These are phyloP conservation scores for Paradoxurus hermaphroditus DNA, from an alignment of 2,113 vertebrate species.

Conservation along the genomic window DNA sequence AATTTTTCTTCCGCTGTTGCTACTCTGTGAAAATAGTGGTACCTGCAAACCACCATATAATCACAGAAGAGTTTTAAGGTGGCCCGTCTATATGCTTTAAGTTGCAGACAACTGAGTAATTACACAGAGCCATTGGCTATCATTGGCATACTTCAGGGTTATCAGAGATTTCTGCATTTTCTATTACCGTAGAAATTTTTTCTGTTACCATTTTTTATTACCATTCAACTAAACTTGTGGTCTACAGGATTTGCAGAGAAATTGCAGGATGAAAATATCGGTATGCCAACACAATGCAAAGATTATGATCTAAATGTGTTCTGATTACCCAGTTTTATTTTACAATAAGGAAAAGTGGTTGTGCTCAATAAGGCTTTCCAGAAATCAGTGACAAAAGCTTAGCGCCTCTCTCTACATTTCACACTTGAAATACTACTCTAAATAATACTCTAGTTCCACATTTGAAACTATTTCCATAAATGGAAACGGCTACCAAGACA, in stretches of 20 bases:
- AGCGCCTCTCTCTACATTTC: background rate
- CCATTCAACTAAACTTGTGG: accelerated
- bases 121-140: background rate
- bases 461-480: background rate
- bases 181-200: background rate
- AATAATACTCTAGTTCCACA: background rate
- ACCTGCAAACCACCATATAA: background rate
- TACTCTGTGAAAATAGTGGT: background rate
- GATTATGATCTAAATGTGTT: background rate
- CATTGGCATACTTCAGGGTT: background rate
- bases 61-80: background rate
- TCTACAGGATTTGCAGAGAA: background rate
- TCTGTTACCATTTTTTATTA: background rate
- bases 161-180: background rate
- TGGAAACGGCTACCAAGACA: background rate
- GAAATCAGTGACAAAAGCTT: background rate
- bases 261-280: background rate
- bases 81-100: background rate
- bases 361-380: background rate
- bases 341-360: background rate
- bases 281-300: background rate
- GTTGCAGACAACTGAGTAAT: background rate
- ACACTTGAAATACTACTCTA: background rate
- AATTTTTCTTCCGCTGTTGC: background rate
- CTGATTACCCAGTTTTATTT: background rate